These are phyloP conservation scores for Zosterops lateralis DNA, from an alignment of 2,113 vertebrate genomes.

Conservation along the genomic window DNA sequence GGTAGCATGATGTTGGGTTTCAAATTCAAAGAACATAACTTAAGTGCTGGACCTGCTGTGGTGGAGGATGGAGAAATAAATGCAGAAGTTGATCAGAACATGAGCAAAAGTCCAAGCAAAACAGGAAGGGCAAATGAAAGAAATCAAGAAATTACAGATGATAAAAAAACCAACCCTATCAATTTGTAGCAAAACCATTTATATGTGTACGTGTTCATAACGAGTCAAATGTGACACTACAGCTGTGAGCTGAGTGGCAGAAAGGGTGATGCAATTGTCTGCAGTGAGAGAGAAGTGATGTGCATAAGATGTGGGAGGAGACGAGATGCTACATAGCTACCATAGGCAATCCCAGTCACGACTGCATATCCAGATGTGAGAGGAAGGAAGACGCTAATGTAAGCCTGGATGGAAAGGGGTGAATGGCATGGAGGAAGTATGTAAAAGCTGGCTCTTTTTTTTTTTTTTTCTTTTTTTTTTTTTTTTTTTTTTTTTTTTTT, in stretches of 20 bases:
- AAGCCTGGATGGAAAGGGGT: not conserved
- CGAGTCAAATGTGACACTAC: slow-evolving; percentile 48
- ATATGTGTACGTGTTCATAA: slow-evolving; percentile 16
- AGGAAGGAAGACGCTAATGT: not conserved
- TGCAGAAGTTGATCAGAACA: not conserved
- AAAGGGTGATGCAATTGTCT: slow-evolving; percentile 67
- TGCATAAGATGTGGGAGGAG: slow-evolving; percentile 52
- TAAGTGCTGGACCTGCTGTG: not conserved
- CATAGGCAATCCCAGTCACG: not conserved
- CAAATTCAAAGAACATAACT: not conserved
- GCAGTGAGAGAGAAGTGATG: slow-evolving; percentile 49
- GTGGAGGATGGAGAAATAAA: not conserved
- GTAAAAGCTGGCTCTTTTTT: not conserved
- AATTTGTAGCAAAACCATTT: slow-evolving; percentile 16
- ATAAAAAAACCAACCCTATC: not conserved
- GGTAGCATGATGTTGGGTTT: not conserved
- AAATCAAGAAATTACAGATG: not conserved
- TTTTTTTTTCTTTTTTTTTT: not conserved
- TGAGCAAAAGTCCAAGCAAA: not conserved
- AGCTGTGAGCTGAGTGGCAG: slow-evolving; percentile 39
- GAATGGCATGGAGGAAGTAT: not conserved
- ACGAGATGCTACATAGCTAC: slow-evolving; percentile 5
- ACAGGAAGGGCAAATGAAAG: not conserved
- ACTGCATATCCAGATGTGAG: slow-evolving; percentile 13
- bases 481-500: not conserved